These are phyloP conservation scores for Micronycteris hirsuta DNA, from an alignment of 2,113 vertebrate species.

Conservation along the genomic window DNA sequence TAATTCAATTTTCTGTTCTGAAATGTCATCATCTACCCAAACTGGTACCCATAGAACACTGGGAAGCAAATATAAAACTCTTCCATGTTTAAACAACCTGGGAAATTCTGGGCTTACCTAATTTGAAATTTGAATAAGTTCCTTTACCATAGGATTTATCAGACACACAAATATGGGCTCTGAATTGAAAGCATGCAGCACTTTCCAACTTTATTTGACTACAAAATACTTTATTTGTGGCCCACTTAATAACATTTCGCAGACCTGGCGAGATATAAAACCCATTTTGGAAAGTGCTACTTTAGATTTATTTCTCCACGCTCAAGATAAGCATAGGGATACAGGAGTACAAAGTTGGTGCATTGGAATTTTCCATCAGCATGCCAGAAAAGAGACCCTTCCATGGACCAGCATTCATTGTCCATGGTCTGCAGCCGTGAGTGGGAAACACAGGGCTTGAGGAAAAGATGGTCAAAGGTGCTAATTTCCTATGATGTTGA, in stretches of 20 bases:
- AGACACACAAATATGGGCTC: neutral
- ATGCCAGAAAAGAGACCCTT: neutral
- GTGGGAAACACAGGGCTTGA: neutral
- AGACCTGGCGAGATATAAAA: conserved; percentile 40
- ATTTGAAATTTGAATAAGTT: conserved; percentile 5
- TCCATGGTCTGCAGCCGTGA: conserved; percentile 26
- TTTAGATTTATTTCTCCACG: conserved; percentile 59
- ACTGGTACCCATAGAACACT: neutral
- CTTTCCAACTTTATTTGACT: neutral
- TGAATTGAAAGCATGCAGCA: neutral
- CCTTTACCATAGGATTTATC: neutral
- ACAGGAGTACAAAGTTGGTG: conserved; percentile 21
- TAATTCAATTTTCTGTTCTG: conserved; percentile 27
- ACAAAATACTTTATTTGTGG: conserved; percentile 29
- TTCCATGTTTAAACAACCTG: conserved; percentile 21
- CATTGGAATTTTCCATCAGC: conserved; percentile 39
- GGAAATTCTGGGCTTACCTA: neutral
- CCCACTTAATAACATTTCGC: conserved; percentile 31
- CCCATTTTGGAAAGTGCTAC: conserved; percentile 42
- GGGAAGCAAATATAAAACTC: conserved; percentile 17
- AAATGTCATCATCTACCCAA: neutral
- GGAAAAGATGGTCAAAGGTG: conserved; percentile 58
- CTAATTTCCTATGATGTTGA: conserved; percentile 65
- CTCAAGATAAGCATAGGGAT: neutral
- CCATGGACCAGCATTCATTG: conserved; percentile 39